Evolutionary conservation across 2,113 vertebrate species (phyloP).

Genomic region (Malurus alboscapulatus): DNA sequence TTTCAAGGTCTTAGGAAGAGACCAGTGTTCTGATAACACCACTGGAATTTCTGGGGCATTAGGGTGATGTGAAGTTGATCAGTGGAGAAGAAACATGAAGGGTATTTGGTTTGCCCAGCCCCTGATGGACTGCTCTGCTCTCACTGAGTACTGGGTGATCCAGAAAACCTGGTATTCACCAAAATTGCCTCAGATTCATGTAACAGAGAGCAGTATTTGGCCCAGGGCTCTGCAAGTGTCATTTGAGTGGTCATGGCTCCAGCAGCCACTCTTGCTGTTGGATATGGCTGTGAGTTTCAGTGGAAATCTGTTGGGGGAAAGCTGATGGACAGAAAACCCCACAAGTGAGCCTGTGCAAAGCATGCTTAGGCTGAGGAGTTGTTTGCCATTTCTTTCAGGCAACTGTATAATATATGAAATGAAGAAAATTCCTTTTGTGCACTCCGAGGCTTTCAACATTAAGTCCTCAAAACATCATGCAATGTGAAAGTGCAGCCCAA

Average conservation of each 20-base stretch:
- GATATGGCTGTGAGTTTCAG: not conserved
- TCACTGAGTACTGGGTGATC: not conserved
- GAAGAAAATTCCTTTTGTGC: slow-evolving; percentile 41
- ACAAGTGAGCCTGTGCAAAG: not conserved
- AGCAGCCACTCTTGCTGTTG: not conserved
- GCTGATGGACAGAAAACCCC: not conserved
- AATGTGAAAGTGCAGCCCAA: not conserved
- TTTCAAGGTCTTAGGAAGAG: slow-evolving; percentile 10
- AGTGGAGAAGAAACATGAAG: not conserved
- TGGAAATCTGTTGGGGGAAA: not conserved
- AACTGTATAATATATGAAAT: slow-evolving; percentile 40
- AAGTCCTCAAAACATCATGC: slow-evolving; percentile 13
- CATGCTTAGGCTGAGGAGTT: not conserved
- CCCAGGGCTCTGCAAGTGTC: not conserved
- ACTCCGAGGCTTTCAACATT: slow-evolving; percentile 22
- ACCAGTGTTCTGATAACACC: not conserved
- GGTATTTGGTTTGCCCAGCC: not conserved
- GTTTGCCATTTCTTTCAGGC: slow-evolving; percentile 51
- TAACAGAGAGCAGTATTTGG: not conserved
- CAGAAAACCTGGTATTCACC: not conserved
- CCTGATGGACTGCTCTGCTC: not conserved
- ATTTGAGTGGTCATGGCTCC: not conserved
- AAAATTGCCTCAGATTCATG: not conserved
- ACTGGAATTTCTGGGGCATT: slow-evolving; percentile 13
- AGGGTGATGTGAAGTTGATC: not conserved